phyloP scores from a whole-genome alignment of 1,140 invertebrate species.

The Heliconius melpomene region DNA sequence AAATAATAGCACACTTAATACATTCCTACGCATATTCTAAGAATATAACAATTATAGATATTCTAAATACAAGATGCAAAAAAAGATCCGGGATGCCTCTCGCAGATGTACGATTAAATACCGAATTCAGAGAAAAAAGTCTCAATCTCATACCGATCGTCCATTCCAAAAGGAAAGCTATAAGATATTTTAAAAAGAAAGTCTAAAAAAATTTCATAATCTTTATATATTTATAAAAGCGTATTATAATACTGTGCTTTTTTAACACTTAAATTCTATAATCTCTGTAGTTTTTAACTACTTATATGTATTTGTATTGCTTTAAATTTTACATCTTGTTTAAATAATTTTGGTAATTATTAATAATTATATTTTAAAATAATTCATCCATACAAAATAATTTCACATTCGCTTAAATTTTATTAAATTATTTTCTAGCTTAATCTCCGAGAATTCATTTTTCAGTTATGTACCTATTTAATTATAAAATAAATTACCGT shows the following conservation, averaged over 20 bases:
- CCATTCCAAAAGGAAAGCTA: background rate
- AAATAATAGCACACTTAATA: conserved; percentile 12
- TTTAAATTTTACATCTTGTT: background rate
- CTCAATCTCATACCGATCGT: background rate
- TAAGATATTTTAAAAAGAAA: conserved; percentile 2
- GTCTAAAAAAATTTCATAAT: background rate
- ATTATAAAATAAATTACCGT: no score
- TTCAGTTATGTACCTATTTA: background rate
- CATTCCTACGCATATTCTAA: conserved; percentile 20
- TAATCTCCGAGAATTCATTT: background rate
- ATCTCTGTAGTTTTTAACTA: background rate
- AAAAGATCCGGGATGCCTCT: conserved; percentile 43
- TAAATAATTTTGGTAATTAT: background rate
- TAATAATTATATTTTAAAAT: background rate
- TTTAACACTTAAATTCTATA: background rate
- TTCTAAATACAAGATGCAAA: conserved; percentile 34
- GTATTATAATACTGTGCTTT: background rate
- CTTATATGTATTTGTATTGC: background rate
- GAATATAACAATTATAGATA: conserved; percentile 35
- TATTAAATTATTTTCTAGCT: background rate
- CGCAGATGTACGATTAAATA: conserved; percentile 37
- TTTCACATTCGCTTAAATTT: background rate
- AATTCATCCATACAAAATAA: background rate
- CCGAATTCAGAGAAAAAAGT: conserved; percentile 31
- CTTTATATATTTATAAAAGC: background rate